phyloP scores from a whole-genome alignment of 1,140 invertebrate species.

The Plectrocnemia conspersa region DNA sequence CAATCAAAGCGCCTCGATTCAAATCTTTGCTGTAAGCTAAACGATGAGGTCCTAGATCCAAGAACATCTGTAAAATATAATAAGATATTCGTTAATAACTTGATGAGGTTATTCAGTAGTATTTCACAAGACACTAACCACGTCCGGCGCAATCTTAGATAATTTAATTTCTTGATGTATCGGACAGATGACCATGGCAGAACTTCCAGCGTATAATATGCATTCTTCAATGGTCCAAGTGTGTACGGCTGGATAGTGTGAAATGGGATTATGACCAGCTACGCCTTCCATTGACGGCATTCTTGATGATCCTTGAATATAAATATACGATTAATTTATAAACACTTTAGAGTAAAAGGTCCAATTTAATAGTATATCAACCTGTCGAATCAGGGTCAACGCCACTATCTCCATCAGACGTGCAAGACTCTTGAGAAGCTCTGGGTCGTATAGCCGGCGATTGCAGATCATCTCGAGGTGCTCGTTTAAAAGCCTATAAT shows the following conservation, averaged over 20 bases:
- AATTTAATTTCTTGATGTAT: constrained; percentile 59
- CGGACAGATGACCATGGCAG: constrained; percentile 39
- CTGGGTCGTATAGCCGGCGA: constrained; percentile 43
- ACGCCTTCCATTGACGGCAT: constrained; percentile 76
- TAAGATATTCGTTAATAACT: background rate
- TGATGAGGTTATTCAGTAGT: background rate
- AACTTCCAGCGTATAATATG: constrained; percentile 75
- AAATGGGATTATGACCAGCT: constrained; percentile 36
- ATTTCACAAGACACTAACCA: constrained; percentile 45
- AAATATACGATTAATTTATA: constrained; percentile 26
- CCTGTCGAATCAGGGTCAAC: constrained; percentile 64
- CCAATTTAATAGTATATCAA: constrained; percentile 1
- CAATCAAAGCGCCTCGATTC: constrained; percentile 74
- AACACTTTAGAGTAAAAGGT: background rate
- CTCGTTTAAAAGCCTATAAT: constrained; percentile 33
- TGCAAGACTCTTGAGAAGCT: constrained; percentile 67
- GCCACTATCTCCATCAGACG: constrained; percentile 74
- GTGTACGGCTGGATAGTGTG: constrained; percentile 45
- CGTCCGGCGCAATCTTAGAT: constrained; percentile 68
- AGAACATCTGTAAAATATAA: constrained; percentile 61
- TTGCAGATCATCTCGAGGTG: constrained; percentile 30
- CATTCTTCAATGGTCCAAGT: constrained; percentile 93
- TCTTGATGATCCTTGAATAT: constrained; percentile 66
- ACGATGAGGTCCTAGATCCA: constrained; percentile 77
- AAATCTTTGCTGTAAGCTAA: constrained; percentile 78